Percentiles rank a stretch among this genome's conserved stretches.
Evolutionary conservation across 2,113 vertebrate genomes (phyloP).

Genomic region (Scophthalmus maximus): DNA sequence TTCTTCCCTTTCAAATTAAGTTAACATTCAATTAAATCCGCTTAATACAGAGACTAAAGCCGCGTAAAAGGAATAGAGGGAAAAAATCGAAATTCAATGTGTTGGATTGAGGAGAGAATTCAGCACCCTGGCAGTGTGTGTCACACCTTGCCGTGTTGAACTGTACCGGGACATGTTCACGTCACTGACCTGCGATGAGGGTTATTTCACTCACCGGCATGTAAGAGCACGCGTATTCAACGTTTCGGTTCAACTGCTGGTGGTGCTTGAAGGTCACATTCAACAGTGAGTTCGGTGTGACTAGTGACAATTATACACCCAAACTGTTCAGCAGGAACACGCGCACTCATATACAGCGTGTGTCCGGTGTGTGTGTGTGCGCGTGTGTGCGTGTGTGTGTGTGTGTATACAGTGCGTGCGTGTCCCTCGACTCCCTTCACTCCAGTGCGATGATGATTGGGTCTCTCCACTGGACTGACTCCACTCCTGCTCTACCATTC

Average conservation of each 20-base stretch:
- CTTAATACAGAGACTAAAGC: background rate
- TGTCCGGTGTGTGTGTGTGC: no score
- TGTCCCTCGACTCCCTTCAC: conserved; percentile 70
- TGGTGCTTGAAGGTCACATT: conserved; percentile 66
- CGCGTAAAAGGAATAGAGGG: background rate
- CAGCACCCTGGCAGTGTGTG: background rate
- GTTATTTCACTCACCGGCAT: conserved; percentile 13
- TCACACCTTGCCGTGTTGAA: background rate
- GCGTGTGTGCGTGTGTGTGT: background rate
- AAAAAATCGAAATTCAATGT: conserved; percentile 30
- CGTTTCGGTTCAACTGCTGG: no score
- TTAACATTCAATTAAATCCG: conserved; percentile 38
- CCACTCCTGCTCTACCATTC: conserved; percentile 74
- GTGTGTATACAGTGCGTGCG: conserved; percentile 9
- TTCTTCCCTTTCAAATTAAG: no score
- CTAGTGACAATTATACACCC: conserved; percentile 57
- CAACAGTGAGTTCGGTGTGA: conserved; percentile 58
- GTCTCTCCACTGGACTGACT: conserved; percentile 77
- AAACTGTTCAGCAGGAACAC: conserved; percentile 21
- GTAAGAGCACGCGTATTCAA: background rate
- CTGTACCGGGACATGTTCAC: no score
- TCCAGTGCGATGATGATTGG: conserved; percentile 72
- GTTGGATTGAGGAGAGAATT: conserved; percentile 14
- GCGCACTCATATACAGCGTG: background rate
- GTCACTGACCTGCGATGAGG: no score